Evolutionary conservation across 2,797 vertebrate species (phyloP).

Genomic region (Acestrorhynchus altus): DNA sequence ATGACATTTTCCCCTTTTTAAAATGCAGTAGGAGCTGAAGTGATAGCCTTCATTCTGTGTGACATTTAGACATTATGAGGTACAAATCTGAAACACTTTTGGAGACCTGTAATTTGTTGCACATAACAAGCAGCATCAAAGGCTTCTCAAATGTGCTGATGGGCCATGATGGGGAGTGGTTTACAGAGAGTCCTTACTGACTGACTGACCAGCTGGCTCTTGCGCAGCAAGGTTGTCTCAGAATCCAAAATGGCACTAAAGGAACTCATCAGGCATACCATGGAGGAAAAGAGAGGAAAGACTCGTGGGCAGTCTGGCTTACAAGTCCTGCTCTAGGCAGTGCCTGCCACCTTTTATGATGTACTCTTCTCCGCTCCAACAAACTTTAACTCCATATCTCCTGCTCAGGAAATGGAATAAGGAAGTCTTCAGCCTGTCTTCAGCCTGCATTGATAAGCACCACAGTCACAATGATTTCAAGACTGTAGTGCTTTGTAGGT

Average conservation of each 20-base stretch:
- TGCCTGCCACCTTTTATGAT: constrained; percentile 49
- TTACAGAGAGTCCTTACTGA: constrained; percentile 23
- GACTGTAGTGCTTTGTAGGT: constrained; percentile 51
- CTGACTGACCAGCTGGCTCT: constrained; percentile 46
- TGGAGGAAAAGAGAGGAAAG: constrained; percentile 4
- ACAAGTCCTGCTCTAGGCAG: constrained; percentile 9
- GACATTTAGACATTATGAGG: constrained; percentile 61
- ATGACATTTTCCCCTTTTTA: constrained; percentile 51
- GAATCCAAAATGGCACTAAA: constrained; percentile 29
- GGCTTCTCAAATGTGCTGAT: constrained; percentile 43
- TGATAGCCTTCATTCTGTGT: constrained; percentile 46
- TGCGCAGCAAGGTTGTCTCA: constrained; percentile 23
- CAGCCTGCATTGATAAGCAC: constrained; percentile 70
- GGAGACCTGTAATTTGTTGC: constrained; percentile 67
- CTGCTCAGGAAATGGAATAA: constrained; percentile 75
- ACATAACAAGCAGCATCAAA: constrained; percentile 69
- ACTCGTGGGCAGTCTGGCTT: background rate
- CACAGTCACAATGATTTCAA: constrained; percentile 74
- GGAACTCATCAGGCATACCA: too few relatives aligned
- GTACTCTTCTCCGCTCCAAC: constrained; percentile 62
- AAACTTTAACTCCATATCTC: constrained; percentile 73
- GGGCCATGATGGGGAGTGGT: constrained; percentile 43
- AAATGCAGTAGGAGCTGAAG: constrained; percentile 15
- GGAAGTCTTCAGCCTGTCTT: constrained; percentile 76
- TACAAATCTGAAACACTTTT: constrained; percentile 64